Conservation (phyloP, 2,113 vertebrate species). For the Progne subis region DNA sequence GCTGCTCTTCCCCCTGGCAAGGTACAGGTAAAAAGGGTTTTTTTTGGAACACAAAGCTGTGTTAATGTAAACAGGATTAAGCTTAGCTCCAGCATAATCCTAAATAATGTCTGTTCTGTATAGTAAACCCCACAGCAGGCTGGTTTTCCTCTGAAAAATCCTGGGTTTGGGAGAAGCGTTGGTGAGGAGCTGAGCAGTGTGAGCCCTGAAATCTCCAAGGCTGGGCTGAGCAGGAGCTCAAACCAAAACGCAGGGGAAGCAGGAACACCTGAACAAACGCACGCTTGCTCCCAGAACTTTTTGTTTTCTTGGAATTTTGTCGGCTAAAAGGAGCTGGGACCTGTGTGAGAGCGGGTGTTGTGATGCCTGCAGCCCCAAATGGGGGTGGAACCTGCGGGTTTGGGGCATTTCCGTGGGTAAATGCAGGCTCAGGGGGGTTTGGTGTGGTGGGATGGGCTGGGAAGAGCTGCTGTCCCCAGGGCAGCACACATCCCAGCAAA, state of each 20-base stretch:
- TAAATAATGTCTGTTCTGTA: constrained; percentile 21
- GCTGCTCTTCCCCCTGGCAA: not conserved
- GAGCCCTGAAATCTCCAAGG: not conserved
- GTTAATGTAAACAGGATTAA: constrained; percentile 69
- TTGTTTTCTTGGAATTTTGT: not conserved
- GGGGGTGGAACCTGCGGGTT: not conserved
- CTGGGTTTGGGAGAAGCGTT: not conserved
- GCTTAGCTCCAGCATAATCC: constrained; percentile 54
- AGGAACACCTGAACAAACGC: not conserved
- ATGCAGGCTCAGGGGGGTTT: not conserved
- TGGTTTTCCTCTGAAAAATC: not conserved
- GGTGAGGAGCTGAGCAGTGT: not conserved
- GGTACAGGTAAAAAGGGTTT: constrained; percentile 38
- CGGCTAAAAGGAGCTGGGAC: not conserved
- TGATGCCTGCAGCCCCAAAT: not conserved
- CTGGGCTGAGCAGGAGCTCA: not conserved
- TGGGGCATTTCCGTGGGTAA: not conserved
- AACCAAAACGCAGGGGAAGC: not conserved
- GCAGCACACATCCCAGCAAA: not conserved
- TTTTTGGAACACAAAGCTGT: constrained; percentile 68
- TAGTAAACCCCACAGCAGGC: not conserved
- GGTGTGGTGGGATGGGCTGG: not conserved
- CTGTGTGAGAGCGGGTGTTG: not conserved
- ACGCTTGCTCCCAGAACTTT: not conserved
- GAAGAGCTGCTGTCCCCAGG: not conserved